A percentile compares a stretch with the other conserved stretches of the same genome.
Evolutionary conservation across 2,113 vertebrate species (phyloP).

Genomic region (Aix galericulata): DNA sequence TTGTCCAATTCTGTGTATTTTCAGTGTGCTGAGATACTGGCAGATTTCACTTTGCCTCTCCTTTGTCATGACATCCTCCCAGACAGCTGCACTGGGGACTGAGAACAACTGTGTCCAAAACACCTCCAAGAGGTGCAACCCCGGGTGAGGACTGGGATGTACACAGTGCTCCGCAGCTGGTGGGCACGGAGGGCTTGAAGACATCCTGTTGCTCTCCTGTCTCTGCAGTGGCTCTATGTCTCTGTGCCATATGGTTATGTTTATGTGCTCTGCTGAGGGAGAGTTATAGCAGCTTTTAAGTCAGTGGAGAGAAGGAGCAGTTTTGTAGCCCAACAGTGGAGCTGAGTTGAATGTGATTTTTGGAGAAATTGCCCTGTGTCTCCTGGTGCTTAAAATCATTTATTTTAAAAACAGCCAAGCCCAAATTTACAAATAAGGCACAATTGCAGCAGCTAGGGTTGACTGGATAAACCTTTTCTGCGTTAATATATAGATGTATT

Average conservation of each 20-base stretch:
- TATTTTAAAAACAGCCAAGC: not conserved
- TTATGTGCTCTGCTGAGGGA: not conserved
- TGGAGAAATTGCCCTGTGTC: not conserved
- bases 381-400: not conserved
- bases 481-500: not conserved
- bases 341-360: not conserved
- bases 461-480: not conserved
- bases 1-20: not conserved
- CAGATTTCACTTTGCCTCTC: not conserved
- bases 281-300: conserved; percentile 20
- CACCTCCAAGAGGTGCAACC: not conserved
- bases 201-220: not conserved
- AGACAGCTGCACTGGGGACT: not conserved
- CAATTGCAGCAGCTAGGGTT: not conserved
- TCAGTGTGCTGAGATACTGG: not conserved
- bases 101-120: not conserved
- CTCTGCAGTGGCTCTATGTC: not conserved
- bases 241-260: conserved; percentile 5
- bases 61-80: not conserved
- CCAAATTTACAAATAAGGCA: not conserved
- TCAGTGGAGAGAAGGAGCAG: not conserved
- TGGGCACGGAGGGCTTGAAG: not conserved
- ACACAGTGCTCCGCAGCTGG: conserved; percentile 5
- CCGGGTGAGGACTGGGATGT: not conserved
- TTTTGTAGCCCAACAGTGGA: not conserved